Base-by-base conservation (phyloP, 2,113 vertebrate species). In the Cryptomyrus ogoouensis region DNA sequence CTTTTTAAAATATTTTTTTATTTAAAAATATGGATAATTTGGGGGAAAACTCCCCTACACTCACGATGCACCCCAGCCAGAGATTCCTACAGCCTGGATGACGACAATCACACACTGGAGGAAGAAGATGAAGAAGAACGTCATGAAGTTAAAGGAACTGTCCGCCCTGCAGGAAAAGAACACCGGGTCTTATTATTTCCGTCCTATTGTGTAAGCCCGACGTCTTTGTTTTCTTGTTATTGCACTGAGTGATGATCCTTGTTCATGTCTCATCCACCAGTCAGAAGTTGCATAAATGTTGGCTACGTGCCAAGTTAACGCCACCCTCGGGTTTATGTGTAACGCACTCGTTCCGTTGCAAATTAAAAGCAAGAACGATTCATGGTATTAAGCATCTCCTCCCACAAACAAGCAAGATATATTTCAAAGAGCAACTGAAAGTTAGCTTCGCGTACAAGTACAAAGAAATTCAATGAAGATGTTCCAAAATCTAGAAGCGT, bases 61-160 rank as follows among this genome's bases (percentile, higher is more conserved):
- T 97, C 97, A 99, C 98, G 98, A 99, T 91, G 99, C 97, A 3
- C 98, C 98, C 98, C 98, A 99, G 90, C 98, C 98, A 62, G 98
- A 98, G 92, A 99, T 99, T 58, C 98, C 98, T 87, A 99, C 96
- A 0, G 96, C 96, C 94, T 99, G 98, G 92, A 99, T 99, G 83
- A 99, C 97, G 92, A 97, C 99, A 94, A 99, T 98, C 93, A 99
- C 98, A 95, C 99, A 94, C 95, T 99, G 98, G 21, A 98, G 98
- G 97, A 98, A 98, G 94, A 99, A 99, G 89, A 98, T 97, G 94
- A 99, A 99, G 96, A 99, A 99, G 95, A 99, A 99, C 0, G 98
- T 97, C 98, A 99, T 99, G 93, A 99, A 99, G 95, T 99, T 99
- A 96, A 99, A 99, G 88, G 98, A 99, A 90, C 98, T 99, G 96